A percentile compares a stretch with the other conserved stretches of the same genome.
Evolutionary conservation across 2,113 vertebrate genomes (phyloP).

Genomic region (Axis porcinus): DNA sequence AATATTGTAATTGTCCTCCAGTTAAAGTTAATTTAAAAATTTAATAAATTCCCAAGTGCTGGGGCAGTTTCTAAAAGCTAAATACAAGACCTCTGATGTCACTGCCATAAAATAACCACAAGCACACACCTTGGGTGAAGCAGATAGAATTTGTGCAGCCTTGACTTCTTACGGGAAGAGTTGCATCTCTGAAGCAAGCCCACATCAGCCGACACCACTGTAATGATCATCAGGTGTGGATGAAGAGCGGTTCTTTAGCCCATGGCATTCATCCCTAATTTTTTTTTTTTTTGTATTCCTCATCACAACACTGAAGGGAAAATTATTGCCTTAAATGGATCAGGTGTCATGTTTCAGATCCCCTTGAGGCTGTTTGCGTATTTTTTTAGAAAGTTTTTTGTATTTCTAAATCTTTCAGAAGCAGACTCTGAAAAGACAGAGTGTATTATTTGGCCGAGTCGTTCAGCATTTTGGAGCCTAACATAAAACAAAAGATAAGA

Average conservation of each 20-base stretch:
- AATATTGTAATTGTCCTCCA: neutral
- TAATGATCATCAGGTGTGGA: neutral
- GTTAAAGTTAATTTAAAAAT: neutral
- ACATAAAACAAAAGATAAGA: neutral
- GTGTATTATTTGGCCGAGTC: neutral
- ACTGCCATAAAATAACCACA: neutral
- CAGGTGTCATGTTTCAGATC: slow-evolving; percentile 39
- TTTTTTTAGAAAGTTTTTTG: slow-evolving; percentile 30
- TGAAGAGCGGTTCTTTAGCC: neutral
- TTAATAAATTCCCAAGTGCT: neutral
- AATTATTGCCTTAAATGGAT: neutral
- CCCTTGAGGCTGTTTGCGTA: slow-evolving; percentile 21
- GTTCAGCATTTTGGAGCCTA: neutral
- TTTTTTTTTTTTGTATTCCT: slow-evolving; percentile 43
- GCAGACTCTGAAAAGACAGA: slow-evolving; percentile 26
- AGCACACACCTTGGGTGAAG: neutral
- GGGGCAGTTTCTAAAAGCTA: neutral
- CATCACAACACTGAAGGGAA: neutral
- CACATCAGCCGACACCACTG: neutral
- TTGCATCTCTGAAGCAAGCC: neutral
- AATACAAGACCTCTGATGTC: neutral
- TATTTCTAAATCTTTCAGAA: slow-evolving; percentile 35
- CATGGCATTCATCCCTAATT: neutral
- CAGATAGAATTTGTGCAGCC: neutral
- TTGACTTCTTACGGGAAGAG: neutral